These are phyloP conservation scores for Tachycineta bicolor DNA, from an alignment of 2,113 vertebrate species.

Conservation along the genomic window DNA sequence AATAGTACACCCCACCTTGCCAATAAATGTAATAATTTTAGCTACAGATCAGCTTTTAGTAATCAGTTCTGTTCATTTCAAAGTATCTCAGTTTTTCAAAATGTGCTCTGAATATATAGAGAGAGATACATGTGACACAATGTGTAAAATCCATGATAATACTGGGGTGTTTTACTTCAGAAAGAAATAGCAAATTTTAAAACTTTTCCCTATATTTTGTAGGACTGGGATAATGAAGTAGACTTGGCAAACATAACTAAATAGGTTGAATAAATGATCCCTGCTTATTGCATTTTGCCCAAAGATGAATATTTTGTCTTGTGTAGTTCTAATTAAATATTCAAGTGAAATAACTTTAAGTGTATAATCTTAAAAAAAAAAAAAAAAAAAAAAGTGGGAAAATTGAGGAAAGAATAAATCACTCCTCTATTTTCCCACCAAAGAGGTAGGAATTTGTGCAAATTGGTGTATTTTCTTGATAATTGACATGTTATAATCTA, in stretches of 20 bases:
- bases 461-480: neutral
- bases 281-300: neutral
- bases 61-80: neutral
- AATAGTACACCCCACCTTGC: neutral
- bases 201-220: neutral
- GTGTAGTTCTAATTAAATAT: neutral
- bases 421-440: neutral
- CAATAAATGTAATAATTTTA: neutral
- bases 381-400: neutral
- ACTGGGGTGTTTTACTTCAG: neutral
- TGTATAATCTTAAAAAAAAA: neutral
- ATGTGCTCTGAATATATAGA: neutral
- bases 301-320: neutral
- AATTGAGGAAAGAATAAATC: neutral
- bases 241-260: neutral
- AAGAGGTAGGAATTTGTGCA: neutral
- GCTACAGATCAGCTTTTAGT: neutral
- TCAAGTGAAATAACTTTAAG: neutral
- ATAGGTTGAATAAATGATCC: neutral
- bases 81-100: neutral
- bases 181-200: neutral
- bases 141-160: neutral
- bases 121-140: neutral
- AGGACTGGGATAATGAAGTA: neutral
- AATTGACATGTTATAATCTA: neutral